Base-by-base conservation (phyloP, 2,113 vertebrate genomes). In the Trematomus loennbergii region DNA sequence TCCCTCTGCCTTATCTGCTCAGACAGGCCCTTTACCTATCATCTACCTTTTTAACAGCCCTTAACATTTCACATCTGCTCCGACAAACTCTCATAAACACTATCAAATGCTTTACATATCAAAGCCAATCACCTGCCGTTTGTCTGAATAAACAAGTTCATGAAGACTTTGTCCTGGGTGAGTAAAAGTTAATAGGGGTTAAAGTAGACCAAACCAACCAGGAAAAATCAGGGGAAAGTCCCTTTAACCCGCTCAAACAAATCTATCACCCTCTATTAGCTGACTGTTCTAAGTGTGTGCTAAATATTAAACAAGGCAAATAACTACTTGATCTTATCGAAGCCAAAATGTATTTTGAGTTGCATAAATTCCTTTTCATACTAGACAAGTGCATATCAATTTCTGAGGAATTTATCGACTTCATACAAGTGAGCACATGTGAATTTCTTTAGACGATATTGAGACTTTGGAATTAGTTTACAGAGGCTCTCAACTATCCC, bases 11-110 rank as follows among this genome's bases (percentile, higher is more conserved):
- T 93, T 94, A 93, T 93, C 93, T 85, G 57, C 77, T 69, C 88
- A 80, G 90, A 89, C 89, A 80, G 50, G 16, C 67, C 49, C 79
- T 88, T 86, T 22, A 61, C 25, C 59, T 81, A 83, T 91, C 82
- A 90, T 88, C 84, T 82, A 22, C 3, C 0, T 43, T 82, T 85
- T 84, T 82, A 91, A 90, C 82, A 72, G 79, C 81, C 78, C 72
- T 70, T 55, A 64, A 75, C 84, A 80, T 72, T 87, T 85, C 85
- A 90, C 88, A 91, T 92, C 90, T 92, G 92, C 65, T 85, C 87
- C 60, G 55, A 78, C 79, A 86, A 79, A 75, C 82, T 83, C 86
- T 65, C 22, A 88, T 90, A 91, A 91, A 91, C 85, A 59, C 50
- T 62, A 81, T 81, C 75, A 22, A 86, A 87, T 18, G 59, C 53